These are phyloP conservation scores for Melanostigma gelatinosum DNA, from an alignment of 2,113 vertebrate species.

Conservation along the genomic window DNA sequence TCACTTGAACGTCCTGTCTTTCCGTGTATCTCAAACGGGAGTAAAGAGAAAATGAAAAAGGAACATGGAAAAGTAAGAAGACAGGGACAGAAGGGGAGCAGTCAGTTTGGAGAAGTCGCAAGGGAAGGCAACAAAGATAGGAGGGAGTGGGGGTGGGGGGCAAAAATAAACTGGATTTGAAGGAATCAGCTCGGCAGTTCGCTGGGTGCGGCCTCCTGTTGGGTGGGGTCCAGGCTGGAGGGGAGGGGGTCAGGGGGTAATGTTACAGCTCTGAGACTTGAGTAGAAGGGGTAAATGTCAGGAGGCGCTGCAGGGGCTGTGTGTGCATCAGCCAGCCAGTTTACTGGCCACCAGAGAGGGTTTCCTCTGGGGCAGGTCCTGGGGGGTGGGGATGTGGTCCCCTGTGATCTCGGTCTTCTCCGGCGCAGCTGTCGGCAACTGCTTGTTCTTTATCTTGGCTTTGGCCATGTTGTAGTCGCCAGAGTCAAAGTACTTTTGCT, in stretches of 20 bases:
- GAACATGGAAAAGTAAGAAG: conserved; percentile 51
- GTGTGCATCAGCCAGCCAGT: conserved; percentile 91
- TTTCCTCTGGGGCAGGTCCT: conserved; percentile 98
- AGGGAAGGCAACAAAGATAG: conserved; percentile 74
- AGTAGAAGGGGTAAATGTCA: conserved; percentile 81
- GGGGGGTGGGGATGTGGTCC: conserved; percentile 98
- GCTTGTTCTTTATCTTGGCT: conserved; percentile 98
- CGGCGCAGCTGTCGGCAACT: conserved; percentile 90
- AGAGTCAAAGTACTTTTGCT: conserved; percentile 99
- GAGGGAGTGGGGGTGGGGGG: conserved; percentile 73
- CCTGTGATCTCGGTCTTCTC: conserved; percentile 98
- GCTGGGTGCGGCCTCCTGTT: conserved; percentile 87
- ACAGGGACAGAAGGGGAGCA: conserved; percentile 34
- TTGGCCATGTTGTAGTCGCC: conserved; percentile 99
- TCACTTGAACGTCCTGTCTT: conserved; percentile 76
- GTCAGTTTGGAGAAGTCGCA: not conserved
- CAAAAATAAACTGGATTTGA: conserved; percentile 33
- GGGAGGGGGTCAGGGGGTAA: conserved; percentile 68
- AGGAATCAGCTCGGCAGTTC: conserved; percentile 67
- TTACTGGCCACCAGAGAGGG: conserved; percentile 99
- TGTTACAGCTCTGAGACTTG: conserved; percentile 64
- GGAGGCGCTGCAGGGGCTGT: conserved; percentile 25
- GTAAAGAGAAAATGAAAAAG: conserved; percentile 77
- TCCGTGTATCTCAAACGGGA: conserved; percentile 70
- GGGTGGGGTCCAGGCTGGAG: conserved; percentile 83